phyloP scores from a whole-genome alignment of 2,888 invertebrate species.

The Trichogramma dendrolimi region DNA sequence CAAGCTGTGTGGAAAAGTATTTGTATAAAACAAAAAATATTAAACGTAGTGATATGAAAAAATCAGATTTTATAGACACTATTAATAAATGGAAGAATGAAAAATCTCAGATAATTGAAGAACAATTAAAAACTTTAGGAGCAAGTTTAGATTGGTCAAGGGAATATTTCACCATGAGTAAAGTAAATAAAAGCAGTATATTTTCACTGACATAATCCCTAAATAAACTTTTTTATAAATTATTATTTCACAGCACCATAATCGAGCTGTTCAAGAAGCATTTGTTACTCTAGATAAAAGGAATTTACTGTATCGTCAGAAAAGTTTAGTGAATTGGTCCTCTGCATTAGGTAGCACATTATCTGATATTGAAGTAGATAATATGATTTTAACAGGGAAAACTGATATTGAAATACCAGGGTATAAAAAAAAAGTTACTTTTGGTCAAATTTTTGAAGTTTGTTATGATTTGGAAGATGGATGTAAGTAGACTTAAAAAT shows the following conservation, averaged over 20 bases:
- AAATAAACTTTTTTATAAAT: not conserved
- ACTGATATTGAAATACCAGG: conserved; percentile 69
- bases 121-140: conserved; percentile 76
- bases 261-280: conserved; percentile 76
- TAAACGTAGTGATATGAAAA: conserved; percentile 68
- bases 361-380: conserved; percentile 90
- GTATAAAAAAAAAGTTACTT: conserved; percentile 68
- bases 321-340: conserved; percentile 91
- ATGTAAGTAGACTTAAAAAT: conserved; percentile 37
- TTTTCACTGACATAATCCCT: not conserved
- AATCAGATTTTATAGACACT: conserved; percentile 71
- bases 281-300: conserved; percentile 77
- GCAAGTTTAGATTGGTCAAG: conserved; percentile 83
- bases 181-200: conserved; percentile 48
- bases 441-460: conserved; percentile 76
- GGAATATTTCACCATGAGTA: conserved; percentile 86
- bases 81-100: conserved; percentile 84
- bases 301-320: conserved; percentile 71
- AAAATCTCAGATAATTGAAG: conserved; percentile 64
- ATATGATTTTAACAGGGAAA: conserved; percentile 61
- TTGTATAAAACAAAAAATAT: conserved; percentile 63
- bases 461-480: conserved; percentile 64
- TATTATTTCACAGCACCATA: conserved; percentile 56
- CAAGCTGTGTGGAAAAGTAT: conserved; percentile 90
- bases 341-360: conserved; percentile 80